A percentile compares a stretch with the other conserved stretches of the same genome.
These are phyloP conservation scores for Drosophila pseudoobscura DNA, from an alignment of 1,140 invertebrate genomes.

Conservation along the genomic window DNA sequence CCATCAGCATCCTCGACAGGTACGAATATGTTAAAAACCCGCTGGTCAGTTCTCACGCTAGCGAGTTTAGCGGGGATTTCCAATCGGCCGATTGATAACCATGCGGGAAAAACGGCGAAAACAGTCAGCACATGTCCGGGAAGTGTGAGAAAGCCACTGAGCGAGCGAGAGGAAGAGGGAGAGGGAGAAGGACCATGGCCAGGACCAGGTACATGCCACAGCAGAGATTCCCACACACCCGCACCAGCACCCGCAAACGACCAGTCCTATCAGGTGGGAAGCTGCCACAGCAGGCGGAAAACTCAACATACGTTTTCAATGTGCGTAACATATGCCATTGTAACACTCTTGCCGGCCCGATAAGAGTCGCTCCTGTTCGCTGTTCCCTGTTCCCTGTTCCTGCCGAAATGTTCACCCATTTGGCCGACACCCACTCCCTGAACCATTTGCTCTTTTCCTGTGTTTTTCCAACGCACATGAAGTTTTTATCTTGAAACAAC, in stretches of 20 bases:
- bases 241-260: neutral
- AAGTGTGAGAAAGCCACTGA: constrained; percentile 63
- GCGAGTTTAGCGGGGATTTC: constrained; percentile 52
- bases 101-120: constrained; percentile 54
- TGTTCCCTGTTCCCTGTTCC: constrained; percentile 21
- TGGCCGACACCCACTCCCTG: constrained; percentile 6
- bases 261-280: constrained; percentile 51
- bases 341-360: constrained; percentile 53
- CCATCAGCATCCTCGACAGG: constrained; percentile 33
- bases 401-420: constrained; percentile 38
- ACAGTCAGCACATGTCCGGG: constrained; percentile 52
- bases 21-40: constrained; percentile 42
- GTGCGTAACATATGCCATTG: constrained; percentile 78
- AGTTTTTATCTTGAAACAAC: constrained; percentile 81
- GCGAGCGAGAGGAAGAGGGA: no score
- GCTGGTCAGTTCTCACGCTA: constrained; percentile 64
- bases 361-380: constrained; percentile 43
- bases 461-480: constrained; percentile 78
- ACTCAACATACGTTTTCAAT: constrained; percentile 78
- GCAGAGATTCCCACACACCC: constrained; percentile 50
- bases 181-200: neutral
- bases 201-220: constrained; percentile 30
- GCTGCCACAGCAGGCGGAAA: constrained; percentile 48
- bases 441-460: constrained; percentile 32
- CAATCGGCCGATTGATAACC: constrained; percentile 70